Evolutionary conservation across 2,113 vertebrate genomes (phyloP).

Genomic region (Phaethornis superciliosus): DNA sequence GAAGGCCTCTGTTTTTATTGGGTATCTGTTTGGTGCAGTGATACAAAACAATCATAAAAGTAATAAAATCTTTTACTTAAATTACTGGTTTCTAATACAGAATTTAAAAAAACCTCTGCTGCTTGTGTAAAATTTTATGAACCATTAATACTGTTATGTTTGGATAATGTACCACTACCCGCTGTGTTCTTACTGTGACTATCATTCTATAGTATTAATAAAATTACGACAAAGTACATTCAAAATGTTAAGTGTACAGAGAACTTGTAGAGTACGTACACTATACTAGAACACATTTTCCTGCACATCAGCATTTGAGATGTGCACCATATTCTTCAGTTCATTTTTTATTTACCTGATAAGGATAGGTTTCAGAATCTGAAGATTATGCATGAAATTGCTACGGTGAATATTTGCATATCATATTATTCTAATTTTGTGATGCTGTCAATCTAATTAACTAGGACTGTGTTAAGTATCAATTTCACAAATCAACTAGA

Average conservation of each 20-base stretch:
- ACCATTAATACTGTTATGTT: background rate
- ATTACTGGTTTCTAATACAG: background rate
- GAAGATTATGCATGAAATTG: background rate
- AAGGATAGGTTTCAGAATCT: background rate
- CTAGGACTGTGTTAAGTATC: background rate
- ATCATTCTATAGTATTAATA: background rate
- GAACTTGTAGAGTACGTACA: background rate
- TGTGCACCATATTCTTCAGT: accelerated
- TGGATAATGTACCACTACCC: background rate
- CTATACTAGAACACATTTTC: accelerated
- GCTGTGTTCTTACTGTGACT: background rate
- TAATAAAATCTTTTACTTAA: background rate
- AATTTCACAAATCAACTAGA: constrained; percentile 32
- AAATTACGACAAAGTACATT: background rate
- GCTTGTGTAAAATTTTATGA: background rate
- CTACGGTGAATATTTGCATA: constrained; percentile 22
- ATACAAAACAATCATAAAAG: background rate
- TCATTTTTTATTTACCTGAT: background rate
- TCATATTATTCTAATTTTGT: constrained; percentile 19
- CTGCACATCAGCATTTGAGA: background rate
- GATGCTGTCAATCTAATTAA: constrained; percentile 18
- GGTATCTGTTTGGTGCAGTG: background rate
- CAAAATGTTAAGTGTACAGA: background rate
- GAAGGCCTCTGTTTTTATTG: background rate
- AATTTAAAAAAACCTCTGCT: background rate